phyloP scores from a whole-genome alignment of 2,113 vertebrate genomes.

The Calyptomena viridis region DNA sequence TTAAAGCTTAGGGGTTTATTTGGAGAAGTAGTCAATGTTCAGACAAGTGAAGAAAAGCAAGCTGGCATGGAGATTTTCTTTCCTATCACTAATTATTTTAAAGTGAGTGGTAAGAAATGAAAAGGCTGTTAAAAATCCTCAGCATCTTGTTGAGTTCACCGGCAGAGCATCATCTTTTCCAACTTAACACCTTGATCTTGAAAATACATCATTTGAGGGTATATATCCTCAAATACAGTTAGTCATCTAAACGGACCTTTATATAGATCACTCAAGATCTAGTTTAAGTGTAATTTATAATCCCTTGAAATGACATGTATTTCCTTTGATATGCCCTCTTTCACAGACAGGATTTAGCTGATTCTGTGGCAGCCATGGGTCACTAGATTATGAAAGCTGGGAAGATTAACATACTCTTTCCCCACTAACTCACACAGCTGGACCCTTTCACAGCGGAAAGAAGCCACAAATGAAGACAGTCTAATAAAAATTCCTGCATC shows the following conservation, averaged over 20 bases:
- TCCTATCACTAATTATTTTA: not conserved
- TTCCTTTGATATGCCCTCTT: not conserved
- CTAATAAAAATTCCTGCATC: slow-evolving; percentile 36
- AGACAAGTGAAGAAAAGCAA: not conserved
- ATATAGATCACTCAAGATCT: not conserved
- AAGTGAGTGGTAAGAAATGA: not conserved
- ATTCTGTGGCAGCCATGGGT: not conserved
- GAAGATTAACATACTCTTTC: not conserved
- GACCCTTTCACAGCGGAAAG: not conserved
- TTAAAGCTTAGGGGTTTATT: not conserved
- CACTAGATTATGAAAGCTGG: not conserved
- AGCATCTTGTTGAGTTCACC: not conserved
- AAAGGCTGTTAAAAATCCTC: not conserved
- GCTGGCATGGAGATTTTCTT: not conserved
- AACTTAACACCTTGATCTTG: not conserved
- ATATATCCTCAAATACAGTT: not conserved
- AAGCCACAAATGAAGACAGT: not conserved
- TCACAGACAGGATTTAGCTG: not conserved
- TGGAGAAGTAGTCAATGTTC: not conserved
- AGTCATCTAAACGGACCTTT: not conserved
- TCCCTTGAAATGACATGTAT: not conserved
- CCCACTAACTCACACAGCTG: not conserved
- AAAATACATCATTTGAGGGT: not conserved
- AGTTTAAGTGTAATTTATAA: not conserved
- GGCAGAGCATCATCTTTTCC: not conserved